phyloP scores from a whole-genome alignment of 2,888 invertebrate species.

The Nomada flava region DNA sequence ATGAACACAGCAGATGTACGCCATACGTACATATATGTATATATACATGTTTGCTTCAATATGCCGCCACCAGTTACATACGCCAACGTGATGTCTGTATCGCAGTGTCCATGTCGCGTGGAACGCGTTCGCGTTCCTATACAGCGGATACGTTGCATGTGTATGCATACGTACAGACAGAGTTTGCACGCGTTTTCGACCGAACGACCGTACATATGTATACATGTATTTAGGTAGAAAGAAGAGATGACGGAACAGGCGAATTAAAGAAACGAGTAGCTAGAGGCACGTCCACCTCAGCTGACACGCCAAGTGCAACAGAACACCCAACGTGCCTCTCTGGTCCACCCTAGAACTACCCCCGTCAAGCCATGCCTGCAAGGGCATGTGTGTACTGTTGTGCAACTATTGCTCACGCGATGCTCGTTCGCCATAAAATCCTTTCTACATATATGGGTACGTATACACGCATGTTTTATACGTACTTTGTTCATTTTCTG shows the following conservation, averaged over 20 bases:
- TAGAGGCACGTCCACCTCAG: conserved; percentile 4
- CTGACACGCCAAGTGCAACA: conserved; percentile 13
- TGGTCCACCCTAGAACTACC: conserved; percentile 1
- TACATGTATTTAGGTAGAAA: neutral
- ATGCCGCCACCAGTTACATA: neutral
- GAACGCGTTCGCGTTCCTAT: conserved; percentile 1
- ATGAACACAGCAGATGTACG: neutral
- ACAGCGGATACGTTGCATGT: neutral
- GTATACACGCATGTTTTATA: neutral
- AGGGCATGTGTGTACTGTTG: conserved; percentile 33
- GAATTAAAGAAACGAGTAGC: neutral
- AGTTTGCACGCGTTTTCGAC: conserved; percentile 1
- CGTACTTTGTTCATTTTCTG: neutral
- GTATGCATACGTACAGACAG: neutral
- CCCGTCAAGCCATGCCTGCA: neutral
- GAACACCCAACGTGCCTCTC: neutral
- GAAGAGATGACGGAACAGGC: neutral
- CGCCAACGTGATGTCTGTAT: conserved; percentile 5
- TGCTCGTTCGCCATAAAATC: conserved; percentile 33
- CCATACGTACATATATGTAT: too few relatives aligned
- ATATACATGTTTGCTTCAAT: conserved; percentile 2
- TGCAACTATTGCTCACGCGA: conserved; percentile 18
- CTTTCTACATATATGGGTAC: neutral
- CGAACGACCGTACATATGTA: neutral
- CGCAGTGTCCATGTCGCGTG: neutral